Conservation (phyloP, 1,140 invertebrate genomes). For the Paramacrobiotus metropolitanus region DNA sequence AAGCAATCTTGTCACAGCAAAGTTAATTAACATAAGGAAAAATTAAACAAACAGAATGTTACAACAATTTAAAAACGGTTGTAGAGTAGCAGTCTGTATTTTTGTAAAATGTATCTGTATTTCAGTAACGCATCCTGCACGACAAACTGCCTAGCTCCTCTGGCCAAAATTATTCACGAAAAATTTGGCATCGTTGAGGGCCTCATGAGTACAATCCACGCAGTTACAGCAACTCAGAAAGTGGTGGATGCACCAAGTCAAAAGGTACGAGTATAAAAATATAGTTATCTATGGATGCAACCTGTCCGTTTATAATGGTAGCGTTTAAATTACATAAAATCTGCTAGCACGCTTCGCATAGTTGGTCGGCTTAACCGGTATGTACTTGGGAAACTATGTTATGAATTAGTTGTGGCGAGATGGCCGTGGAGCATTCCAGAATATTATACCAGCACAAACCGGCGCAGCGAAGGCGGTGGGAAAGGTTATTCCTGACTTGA, state of each 20-base stretch:
- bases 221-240: constrained; percentile 26
- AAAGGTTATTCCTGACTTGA: constrained; percentile 23
- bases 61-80: too few species aligned
- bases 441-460: constrained; percentile 26
- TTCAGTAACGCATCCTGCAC: constrained; percentile 25
- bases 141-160: constrained; percentile 26
- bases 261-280: constrained; percentile 18
- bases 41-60: too few species aligned
- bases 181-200: constrained; percentile 24
- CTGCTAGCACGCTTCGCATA: too few species aligned
- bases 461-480: constrained; percentile 24
- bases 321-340: too few species aligned
- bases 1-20: too few species aligned
- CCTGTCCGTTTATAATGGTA: neutral
- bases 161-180: constrained; percentile 26
- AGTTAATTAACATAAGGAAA: too few species aligned
- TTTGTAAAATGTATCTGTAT: neutral
- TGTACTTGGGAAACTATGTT: too few species aligned
- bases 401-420: constrained; percentile 22
- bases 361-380: too few species aligned
- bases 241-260: constrained; percentile 25
- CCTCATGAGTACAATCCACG: constrained; percentile 27
- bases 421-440: constrained; percentile 22
- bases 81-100: too few species aligned
- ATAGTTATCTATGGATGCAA: neutral